Conservation (phyloP, 2,888 invertebrate genomes). For the Koerneria pararmatus region DNA sequence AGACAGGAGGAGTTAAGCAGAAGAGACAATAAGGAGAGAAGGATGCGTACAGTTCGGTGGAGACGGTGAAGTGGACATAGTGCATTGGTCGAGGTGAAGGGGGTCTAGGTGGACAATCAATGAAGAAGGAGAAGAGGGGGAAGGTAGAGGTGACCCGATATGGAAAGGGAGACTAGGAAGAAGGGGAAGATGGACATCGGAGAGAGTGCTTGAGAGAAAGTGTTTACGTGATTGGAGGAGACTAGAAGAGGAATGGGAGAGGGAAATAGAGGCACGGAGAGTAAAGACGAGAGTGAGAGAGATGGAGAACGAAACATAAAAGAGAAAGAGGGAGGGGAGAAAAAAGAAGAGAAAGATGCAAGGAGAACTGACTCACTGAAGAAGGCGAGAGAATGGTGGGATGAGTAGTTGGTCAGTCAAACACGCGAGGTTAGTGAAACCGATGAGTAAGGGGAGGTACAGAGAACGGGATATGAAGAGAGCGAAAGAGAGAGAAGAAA, state of each 20-base stretch:
- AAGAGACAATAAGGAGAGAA: no score
- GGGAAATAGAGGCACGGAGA: slow-evolving; percentile 14
- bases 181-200: slow-evolving; percentile 5
- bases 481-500: background rate
- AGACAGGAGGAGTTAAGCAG: no score
- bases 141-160: background rate
- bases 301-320: background rate
- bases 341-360: background rate
- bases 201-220: no score
- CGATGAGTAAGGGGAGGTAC: background rate
- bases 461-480: background rate
- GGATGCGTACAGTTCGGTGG: no score
- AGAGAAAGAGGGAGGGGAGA: background rate
- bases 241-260: slow-evolving; percentile 14
- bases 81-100: no score
- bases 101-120: no score
- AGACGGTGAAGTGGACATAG: no score
- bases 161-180: background rate
- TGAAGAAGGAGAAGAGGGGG: background rate
- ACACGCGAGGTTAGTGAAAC: background rate
- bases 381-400: background rate
- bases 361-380: background rate
- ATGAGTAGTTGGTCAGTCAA: no score
- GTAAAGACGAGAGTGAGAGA: background rate
- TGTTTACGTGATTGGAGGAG: background rate